Evolutionary conservation across 1,140 invertebrate species (phyloP), one percentile per base, ranked within the genome.

Genomic region (Conus ventricosus): DNA sequence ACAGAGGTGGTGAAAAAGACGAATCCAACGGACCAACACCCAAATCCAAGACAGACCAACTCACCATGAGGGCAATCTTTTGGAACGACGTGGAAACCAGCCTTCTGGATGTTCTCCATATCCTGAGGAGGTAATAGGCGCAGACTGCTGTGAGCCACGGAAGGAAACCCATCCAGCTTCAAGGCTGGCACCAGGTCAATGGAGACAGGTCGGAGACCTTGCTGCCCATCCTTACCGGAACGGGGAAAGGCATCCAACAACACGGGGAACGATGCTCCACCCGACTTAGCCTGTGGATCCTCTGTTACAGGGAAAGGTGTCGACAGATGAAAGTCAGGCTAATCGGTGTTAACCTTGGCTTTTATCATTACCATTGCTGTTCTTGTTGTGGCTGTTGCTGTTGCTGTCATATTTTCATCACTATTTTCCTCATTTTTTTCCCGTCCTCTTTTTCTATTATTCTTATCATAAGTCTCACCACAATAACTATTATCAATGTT

Each of bases 1-100:
- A 60, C 51, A 60, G 25, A 75, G 71, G 7, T 8, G n/a, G 71
- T 20, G 1, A 75, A 25, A 75, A 17, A 25, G 23, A 25, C 17
- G 15, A 17, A 25, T 8, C 20, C 13, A 8, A 75, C 7, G n/a
- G 71, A 75, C 17, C 7, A 5, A 54, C n/a, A 87, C 25, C 78
- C 53, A 55, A 23, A 54, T 17, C 23, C 71, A 87, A 23, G n/a
- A 57, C 71, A 57, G 57, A 76, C 63, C 5, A 23, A 67, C 84
- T 51, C n/a, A 87, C 85, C 71, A 54, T 27, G 23, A 15, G 39
- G 23, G 25, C 57, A 87, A 53, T 87, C 85, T 55, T 87, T 87
- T 4, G 85, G 67, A 27, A 87, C 13, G 39, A 87, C 51, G 51
- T 87, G 25, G 75, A 78, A 87, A 5, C 85, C 85, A 20, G n/a